Base-by-base conservation (phyloP, 1,140 invertebrate species). In the Trissolcus basalis region DNA sequence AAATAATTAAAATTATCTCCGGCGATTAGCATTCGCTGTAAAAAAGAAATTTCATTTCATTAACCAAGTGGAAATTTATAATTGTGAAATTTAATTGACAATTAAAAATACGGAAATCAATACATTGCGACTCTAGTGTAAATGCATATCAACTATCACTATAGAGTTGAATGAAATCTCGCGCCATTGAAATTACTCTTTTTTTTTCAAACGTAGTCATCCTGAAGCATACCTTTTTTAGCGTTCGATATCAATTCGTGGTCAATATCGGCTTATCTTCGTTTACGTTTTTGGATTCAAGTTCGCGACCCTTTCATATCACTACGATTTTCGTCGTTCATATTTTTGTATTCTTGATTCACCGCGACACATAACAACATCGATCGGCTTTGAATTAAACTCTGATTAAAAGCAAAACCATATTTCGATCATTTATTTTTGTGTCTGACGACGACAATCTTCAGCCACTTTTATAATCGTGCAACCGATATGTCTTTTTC, bases 201-300 rank as follows among this genome's bases (percentile, higher is more conserved):
- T 39, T 2, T 39, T 60, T 60, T 64, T 58, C 41, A 13, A 65
- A 55, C 49, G 44, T 14, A 67, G 16, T 55, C 45, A 47, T 55
- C 5, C 49, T 71, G 44, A 43, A 51, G 58, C 49, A 41, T 48
- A 50, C 39, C 53, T 48, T 11, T 44, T 63, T 75, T n/a, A n/a
- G n/a, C n/a, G n/a, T n/a, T n/a, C n/a, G n/a, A n/a, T n/a, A n/a
- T n/a, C n/a, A n/a, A n/a, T n/a, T n/a, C n/a, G n/a, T n/a, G n/a
- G n/a, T 54, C 60, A 64, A 64, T 64, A 51, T 64, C 48, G 54
- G 43, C 44, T 70, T 48, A 69, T 43, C 16, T 68, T 48, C 33
- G 47, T 45, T 54, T 41, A 50, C 16, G 33, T 65, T 35, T 43
- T 7, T 16, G 3, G 47, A 33, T 33, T 50, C 32, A 32, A 33